Evolutionary conservation across 2,888 invertebrate genomes (phyloP).

Genomic region (Gisinianus flammeolus): DNA sequence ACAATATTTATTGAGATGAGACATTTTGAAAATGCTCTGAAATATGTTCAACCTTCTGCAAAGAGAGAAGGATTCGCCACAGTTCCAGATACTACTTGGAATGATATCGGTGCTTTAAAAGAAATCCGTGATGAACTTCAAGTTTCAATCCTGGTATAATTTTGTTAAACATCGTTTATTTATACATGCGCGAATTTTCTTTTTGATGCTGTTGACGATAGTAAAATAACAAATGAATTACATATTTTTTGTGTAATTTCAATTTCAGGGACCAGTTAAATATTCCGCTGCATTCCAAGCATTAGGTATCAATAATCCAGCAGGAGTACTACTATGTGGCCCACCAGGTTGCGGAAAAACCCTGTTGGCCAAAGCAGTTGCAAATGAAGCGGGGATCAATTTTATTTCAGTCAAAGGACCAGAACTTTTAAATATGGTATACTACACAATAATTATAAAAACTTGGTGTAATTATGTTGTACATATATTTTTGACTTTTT

Average conservation of each 20-base stretch:
- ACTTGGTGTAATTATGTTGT: neutral
- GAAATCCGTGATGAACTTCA: constrained; percentile 88
- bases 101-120: constrained; percentile 90
- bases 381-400: constrained; percentile 98
- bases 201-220: neutral
- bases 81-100: constrained; percentile 96
- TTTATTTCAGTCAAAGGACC: constrained; percentile 99
- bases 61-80: constrained; percentile 97
- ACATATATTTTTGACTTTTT: neutral
- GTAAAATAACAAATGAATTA: neutral
- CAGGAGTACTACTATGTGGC: constrained; percentile 92
- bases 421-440: constrained; percentile 95
- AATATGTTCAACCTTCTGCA: constrained; percentile 86
- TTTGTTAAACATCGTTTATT: neutral
- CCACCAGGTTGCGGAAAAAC: constrained; percentile 98
- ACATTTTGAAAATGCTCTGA: constrained; percentile 67
- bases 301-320: constrained; percentile 79
- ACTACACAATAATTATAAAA: constrained; percentile 1
- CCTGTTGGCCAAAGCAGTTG: constrained; percentile 94
- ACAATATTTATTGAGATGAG: constrained; percentile 73
- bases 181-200: neutral
- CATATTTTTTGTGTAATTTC: constrained; percentile 1
- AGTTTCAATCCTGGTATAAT: constrained; percentile 78
- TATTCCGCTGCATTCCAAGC: constrained; percentile 79
- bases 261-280: constrained; percentile 80